Percentiles rank a stretch among this genome's conserved stretches.
phyloP scores from a whole-genome alignment of 2,113 vertebrate genomes.

The Melanostigma gelatinosum region DNA sequence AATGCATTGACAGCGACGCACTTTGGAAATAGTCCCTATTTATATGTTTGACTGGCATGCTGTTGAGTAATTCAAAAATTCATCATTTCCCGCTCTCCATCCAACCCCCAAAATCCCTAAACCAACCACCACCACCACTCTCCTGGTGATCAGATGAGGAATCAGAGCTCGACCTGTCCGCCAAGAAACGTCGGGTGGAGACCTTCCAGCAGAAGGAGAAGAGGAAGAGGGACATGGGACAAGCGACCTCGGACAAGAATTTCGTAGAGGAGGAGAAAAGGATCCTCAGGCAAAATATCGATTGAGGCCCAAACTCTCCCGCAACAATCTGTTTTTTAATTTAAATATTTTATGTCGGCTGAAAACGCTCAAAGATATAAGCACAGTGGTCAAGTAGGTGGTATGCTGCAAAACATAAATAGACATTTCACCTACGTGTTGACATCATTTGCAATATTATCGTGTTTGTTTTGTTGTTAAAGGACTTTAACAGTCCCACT shows the following conservation, averaged over 20 bases:
- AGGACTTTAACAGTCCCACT: neutral
- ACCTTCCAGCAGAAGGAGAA: constrained; percentile 90
- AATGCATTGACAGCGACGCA: neutral
- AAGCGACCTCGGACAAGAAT: constrained; percentile 86
- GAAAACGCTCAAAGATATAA: constrained; percentile 23
- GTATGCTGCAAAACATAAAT: neutral
- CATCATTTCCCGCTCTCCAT: neutral
- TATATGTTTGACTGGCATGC: neutral
- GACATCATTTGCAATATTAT: constrained; percentile 19
- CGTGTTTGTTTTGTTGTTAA: neutral
- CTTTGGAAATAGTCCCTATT: too few relatives aligned
- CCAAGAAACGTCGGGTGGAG: constrained; percentile 90
- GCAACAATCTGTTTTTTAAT: neutral
- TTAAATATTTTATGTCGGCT: constrained; percentile 20
- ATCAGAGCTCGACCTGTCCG: constrained; percentile 75
- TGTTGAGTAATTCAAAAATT: constrained; percentile 2
- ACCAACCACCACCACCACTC: neutral
- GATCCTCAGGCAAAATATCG: constrained; percentile 81
- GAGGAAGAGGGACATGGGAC: constrained; percentile 87
- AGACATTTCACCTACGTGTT: constrained; percentile 17
- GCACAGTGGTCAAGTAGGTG: constrained; percentile 9
- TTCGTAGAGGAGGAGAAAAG: constrained; percentile 88
- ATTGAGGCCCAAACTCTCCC: constrained; percentile 58
- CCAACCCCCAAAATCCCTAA: neutral
- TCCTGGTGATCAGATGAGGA: constrained; percentile 85